Evolutionary conservation across 2,888 invertebrate species (phyloP).

Genomic region (Sarcophaga rosellei): DNA sequence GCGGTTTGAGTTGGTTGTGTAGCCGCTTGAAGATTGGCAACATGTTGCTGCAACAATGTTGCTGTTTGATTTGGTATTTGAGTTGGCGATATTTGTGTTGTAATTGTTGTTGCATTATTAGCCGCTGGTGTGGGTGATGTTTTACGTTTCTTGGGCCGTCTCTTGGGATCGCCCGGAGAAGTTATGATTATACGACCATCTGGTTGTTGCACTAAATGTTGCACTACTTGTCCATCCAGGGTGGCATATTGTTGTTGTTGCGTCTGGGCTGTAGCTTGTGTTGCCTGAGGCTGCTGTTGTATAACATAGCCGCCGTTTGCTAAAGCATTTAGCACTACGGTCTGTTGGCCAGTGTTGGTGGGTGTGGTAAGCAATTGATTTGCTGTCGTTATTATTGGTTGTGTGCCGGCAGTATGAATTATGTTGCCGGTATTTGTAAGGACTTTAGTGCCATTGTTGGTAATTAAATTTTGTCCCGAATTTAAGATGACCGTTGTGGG

Average conservation of each 20-base stretch:
- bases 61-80: conserved; percentile 76
- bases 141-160: conserved; percentile 88
- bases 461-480: conserved; percentile 73
- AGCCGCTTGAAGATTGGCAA: conserved; percentile 68
- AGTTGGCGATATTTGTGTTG: conserved; percentile 80
- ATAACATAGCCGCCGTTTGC: conserved; percentile 90
- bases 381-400: conserved; percentile 69
- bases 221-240: conserved; percentile 87
- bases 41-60: conserved; percentile 69
- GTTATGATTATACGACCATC: conserved; percentile 82
- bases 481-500: conserved; percentile 75
- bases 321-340: conserved; percentile 90
- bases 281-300: conserved; percentile 81
- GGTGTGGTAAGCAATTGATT: conserved; percentile 71
- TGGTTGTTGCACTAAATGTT: conserved; percentile 83
- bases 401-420: conserved; percentile 70
- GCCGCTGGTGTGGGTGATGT: conserved; percentile 78
- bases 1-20: conserved; percentile 78
- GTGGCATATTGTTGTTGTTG: conserved; percentile 86
- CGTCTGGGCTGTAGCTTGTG: conserved; percentile 62
- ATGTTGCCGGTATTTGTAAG: conserved; percentile 74
- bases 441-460: conserved; percentile 73
- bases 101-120: conserved; percentile 74
- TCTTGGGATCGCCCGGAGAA: conserved; percentile 86
- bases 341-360: conserved; percentile 82